phyloP scores from a whole-genome alignment of 2,797 vertebrate genomes.

The Allobates femoralis region DNA sequence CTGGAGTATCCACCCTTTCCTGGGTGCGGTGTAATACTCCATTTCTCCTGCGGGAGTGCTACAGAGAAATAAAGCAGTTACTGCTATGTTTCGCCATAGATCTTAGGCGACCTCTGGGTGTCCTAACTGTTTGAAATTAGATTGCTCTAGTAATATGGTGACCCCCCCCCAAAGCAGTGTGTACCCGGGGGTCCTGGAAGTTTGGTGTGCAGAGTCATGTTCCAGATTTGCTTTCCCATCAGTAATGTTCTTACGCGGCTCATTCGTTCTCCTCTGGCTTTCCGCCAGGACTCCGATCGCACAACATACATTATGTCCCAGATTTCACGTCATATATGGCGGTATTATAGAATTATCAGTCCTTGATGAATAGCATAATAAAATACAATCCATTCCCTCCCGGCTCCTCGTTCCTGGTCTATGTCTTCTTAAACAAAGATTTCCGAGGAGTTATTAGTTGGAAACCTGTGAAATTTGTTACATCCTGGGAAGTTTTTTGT shows the following conservation, averaged over 20 bases:
- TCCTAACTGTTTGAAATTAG: too few relatives aligned
- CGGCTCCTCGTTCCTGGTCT: conserved; percentile 1
- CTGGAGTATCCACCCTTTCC: too few relatives aligned
- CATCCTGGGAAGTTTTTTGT: neutral
- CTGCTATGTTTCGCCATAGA: too few relatives aligned
- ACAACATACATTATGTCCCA: neutral
- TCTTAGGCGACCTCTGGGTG: too few relatives aligned
- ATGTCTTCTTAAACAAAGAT: neutral
- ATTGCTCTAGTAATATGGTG: too few relatives aligned
- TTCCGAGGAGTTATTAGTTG: conserved; percentile 22
- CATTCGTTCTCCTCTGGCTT: neutral
- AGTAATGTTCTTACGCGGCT: neutral
- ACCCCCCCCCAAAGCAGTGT: too few relatives aligned
- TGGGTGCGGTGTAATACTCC: too few relatives aligned
- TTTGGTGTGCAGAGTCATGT: neutral
- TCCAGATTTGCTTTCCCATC: neutral
- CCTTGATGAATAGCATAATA: conserved; percentile 1
- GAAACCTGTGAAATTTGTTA: neutral
- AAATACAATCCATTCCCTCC: conserved; percentile 12
- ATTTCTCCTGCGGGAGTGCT: too few relatives aligned
- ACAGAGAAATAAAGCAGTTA: too few relatives aligned
- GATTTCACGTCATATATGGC: neutral
- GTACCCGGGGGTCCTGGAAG: neutral
- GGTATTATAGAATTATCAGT: conserved; percentile 12
- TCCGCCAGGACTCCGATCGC: neutral